Evolutionary conservation across 2,888 invertebrate species (phyloP).

Genomic region (Orgyia antiqua): DNA sequence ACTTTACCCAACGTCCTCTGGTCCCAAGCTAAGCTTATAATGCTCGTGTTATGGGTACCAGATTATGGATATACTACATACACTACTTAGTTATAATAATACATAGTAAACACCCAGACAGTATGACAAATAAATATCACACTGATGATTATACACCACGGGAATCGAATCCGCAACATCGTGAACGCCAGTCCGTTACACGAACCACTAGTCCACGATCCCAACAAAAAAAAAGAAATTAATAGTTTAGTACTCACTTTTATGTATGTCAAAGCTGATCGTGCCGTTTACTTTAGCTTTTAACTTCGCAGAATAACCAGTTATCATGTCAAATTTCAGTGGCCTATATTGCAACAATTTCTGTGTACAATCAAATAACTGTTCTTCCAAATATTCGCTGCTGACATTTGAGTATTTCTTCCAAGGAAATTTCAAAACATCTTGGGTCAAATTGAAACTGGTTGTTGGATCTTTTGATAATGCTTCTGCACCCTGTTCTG

Average conservation of each 20-base stretch:
- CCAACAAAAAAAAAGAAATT: too few relatives aligned
- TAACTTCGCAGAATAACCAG: slow-evolving; percentile 71
- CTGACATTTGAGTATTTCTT: slow-evolving; percentile 51
- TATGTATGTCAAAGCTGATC: slow-evolving; percentile 64
- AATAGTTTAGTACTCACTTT: slow-evolving; percentile 59
- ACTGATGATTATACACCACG: too few relatives aligned
- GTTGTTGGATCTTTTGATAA: slow-evolving; percentile 21
- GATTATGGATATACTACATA: too few relatives aligned
- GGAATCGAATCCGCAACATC: too few relatives aligned
- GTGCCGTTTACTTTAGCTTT: slow-evolving; percentile 72
- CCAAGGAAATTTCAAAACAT: slow-evolving; percentile 63
- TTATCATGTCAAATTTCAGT: slow-evolving; percentile 66
- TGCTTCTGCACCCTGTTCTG: slow-evolving; percentile 46
- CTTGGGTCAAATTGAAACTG: slow-evolving; percentile 36
- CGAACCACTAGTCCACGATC: too few relatives aligned
- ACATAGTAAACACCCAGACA: too few relatives aligned
- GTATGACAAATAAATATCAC: too few relatives aligned
- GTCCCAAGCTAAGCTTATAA: too few relatives aligned
- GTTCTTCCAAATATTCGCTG: slow-evolving; percentile 68
- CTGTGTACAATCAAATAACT: slow-evolving; percentile 68
- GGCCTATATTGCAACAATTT: slow-evolving; percentile 68
- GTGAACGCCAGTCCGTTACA: too few relatives aligned
- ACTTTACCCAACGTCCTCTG: too few relatives aligned
- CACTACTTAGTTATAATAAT: too few relatives aligned
- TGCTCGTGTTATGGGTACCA: too few relatives aligned